phyloP scores from a whole-genome alignment of 1,140 invertebrate genomes.

The Cherax quadricarinatus region DNA sequence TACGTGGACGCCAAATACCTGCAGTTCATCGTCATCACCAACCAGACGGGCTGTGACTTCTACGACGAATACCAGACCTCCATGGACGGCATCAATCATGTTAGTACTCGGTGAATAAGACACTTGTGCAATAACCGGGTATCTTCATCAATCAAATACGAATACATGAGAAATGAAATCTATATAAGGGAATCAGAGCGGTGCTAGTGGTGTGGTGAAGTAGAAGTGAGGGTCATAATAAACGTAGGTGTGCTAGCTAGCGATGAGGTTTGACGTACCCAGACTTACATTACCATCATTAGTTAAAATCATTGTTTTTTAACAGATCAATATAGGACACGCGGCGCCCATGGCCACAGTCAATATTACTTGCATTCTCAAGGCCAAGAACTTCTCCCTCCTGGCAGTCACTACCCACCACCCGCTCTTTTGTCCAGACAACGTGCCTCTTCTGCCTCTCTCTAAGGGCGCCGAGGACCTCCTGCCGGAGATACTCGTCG shows the following conservation, averaged over 20 bases:
- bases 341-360: constrained; percentile 61
- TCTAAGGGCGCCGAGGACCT: constrained; percentile 66
- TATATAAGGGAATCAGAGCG: too few species aligned
- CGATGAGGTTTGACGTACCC: too few species aligned
- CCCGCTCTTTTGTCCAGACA: constrained; percentile 65
- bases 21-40: constrained; percentile 69
- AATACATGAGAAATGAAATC: too few species aligned
- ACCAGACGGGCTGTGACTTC: constrained; percentile 54
- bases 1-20: constrained; percentile 76
- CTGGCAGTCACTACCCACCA: constrained; percentile 68
- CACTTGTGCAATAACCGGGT: too few species aligned
- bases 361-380: constrained; percentile 60
- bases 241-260: too few species aligned
- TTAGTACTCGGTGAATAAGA: neutral
- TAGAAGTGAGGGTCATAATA: too few species aligned
- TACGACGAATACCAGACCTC: constrained; percentile 65
- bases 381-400: constrained; percentile 62
- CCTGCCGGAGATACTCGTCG: constrained; percentile 62
- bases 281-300: too few species aligned
- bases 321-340: constrained; percentile 64
- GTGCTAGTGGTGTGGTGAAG: too few species aligned
- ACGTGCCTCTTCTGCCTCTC: constrained; percentile 28
- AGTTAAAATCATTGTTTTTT: too few species aligned
- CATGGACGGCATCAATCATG: constrained; percentile 61
- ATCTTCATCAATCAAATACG: too few species aligned